phyloP scores from a whole-genome alignment of 1,140 invertebrate species.

The Zaprionus ghesquierei region DNA sequence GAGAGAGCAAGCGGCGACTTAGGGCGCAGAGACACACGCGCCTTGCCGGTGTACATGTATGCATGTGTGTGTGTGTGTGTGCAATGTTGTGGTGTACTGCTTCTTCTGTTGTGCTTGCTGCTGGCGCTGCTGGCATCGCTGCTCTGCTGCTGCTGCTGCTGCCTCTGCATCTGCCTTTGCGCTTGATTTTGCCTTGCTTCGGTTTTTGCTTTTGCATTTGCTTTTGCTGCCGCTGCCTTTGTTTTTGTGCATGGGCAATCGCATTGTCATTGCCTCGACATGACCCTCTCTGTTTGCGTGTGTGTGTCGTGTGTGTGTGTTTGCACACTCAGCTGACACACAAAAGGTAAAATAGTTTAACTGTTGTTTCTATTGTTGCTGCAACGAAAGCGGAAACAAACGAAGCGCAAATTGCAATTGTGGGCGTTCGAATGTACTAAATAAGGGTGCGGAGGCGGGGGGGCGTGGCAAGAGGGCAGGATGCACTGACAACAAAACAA shows the following conservation, averaged over 20 bases:
- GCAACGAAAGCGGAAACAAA: conserved; percentile 35
- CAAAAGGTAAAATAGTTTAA: conserved; percentile 24
- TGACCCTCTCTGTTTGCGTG: conserved; percentile 24
- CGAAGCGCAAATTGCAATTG: conserved; percentile 26
- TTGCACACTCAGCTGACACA: conserved; percentile 4
- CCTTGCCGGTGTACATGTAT: conserved; percentile 11
- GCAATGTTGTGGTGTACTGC: conserved; percentile 14
- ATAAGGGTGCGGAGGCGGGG: background rate
- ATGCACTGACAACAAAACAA: conserved; percentile 2
- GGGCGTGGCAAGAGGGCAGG: background rate
- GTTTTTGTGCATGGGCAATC: conserved; percentile 5
- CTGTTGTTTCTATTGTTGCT: conserved; percentile 27
- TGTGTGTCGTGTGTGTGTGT: conserved; percentile 17
- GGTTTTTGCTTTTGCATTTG: background rate
- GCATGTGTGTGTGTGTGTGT: background rate
- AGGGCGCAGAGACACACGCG: conserved; percentile 13
- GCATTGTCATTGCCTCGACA: conserved; percentile 22
- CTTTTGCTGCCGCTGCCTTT: background rate
- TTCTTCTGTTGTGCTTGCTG: conserved; percentile 4
- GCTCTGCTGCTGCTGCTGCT: conserved; percentile 3
- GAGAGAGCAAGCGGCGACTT: background rate
- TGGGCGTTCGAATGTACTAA: conserved; percentile 12
- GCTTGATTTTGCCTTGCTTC: background rate
- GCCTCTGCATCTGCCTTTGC: conserved; percentile 15
- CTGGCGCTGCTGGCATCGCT: conserved; percentile 5